Percentiles rank a stretch among this genome's conserved stretches.
These are phyloP conservation scores for Orthosia gracilis DNA, from an alignment of 2,888 invertebrate genomes.

Conservation along the genomic window DNA sequence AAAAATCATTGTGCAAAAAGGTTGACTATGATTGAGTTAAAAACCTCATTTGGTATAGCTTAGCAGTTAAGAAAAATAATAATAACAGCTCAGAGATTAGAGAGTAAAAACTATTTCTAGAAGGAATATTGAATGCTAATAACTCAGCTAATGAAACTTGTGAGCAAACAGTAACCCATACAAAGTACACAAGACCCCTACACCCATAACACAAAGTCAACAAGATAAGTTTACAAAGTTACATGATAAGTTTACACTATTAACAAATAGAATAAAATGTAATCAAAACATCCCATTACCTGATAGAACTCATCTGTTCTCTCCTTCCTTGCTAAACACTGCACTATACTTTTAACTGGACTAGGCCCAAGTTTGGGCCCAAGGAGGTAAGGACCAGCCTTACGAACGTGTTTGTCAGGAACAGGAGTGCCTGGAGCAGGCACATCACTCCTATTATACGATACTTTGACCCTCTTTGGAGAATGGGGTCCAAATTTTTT, in stretches of 20 bases:
- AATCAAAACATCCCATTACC: constrained; percentile 71
- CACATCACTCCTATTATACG: constrained; percentile 82
- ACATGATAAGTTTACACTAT: constrained; percentile 13
- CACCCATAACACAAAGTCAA: neutral
- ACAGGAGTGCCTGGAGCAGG: constrained; percentile 90
- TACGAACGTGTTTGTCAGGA: constrained; percentile 89
- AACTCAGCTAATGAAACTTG: neutral
- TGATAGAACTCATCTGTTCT: constrained; percentile 93
- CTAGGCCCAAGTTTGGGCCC: constrained; percentile 94
- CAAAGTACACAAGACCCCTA: too few relatives aligned
- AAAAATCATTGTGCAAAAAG: constrained; percentile 7
- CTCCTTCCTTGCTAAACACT: constrained; percentile 94
- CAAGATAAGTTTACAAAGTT: constrained; percentile 7
- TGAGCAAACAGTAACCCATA: too few relatives aligned
- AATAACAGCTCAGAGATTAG: neutral
- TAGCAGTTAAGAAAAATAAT: constrained; percentile 2
- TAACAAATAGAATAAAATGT: constrained; percentile 20
- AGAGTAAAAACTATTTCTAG: neutral
- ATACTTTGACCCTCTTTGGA: constrained; percentile 76
- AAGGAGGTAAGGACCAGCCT: constrained; percentile 93
- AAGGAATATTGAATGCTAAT: neutral
- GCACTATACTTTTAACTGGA: constrained; percentile 94
- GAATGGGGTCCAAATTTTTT: constrained; percentile 77
- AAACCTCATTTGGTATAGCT: neutral
- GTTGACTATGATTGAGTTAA: neutral